Base-by-base conservation (phyloP, 1,140 invertebrate species). In the Conus betulinus region DNA sequence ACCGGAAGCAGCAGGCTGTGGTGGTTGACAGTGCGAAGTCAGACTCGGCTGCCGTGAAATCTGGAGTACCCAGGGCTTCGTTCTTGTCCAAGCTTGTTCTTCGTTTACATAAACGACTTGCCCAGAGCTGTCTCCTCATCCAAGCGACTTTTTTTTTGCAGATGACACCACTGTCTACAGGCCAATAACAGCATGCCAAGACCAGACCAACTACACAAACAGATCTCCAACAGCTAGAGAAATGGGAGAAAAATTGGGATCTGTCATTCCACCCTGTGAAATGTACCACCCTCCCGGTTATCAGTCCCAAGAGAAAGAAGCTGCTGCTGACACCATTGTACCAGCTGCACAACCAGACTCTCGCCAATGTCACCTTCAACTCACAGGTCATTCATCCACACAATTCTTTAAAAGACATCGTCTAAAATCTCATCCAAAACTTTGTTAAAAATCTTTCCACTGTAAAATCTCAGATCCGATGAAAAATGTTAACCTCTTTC, bases 21-120 rank as follows among this genome's bases (percentile, higher is more conserved):
- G 89, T 90, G 51, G 89, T 90, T 5, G 87, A 90, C 27, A 84
- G 89, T 1, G 85, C 84, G 25, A 78, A 20, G 74, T 89, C 90
- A 55, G 53, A 76, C 25, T 85, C 71, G 25, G 60, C 76, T 52
- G 17, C 11, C 0, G 87, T 89, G 13, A 60, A 78, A 53, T 86
- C 86, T 11, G 88, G 83, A 15, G 86, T 90, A 20, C 90, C 88
- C 2, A 86, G 27, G 87, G 89, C 3, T 87, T 53, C 3, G 89
- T 87, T 20, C 67, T 90, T 8, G 90, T 15, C 87, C 88, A 13
- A 84, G 78, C 25, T 78, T 90, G 17, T 27, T 91, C 81, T 71
- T 89, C 17, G 85, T 79, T 53, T 90, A 90, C 55, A 67, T 85
- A 63, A 85, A 85, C 51, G 60, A 71, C 15, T 11, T 67, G 39